Base-by-base conservation (phyloP, 1,140 invertebrate species). In the Drosophila nasuta region DNA sequence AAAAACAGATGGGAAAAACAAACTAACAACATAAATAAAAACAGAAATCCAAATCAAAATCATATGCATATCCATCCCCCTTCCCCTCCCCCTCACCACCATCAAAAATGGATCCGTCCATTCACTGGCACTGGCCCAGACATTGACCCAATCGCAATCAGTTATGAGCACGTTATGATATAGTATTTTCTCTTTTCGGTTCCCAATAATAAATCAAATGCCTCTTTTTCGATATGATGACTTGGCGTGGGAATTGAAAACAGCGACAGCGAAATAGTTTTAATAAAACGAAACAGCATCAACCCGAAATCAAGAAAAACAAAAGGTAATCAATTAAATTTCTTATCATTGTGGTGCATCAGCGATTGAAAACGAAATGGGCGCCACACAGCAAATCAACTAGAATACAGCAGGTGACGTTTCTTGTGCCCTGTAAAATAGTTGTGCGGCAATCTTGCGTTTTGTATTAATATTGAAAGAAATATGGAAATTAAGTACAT, bases 301-400 rank as follows among this genome's bases (percentile, higher is more conserved):
- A 56, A 45, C 25, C 48, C 28, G 11, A 64, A 71, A 38, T 17
- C 20, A 25, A 25, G 54, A 30, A 74, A 75, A 88, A 86, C 83
- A 71, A 81, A 78, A 73, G 73, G 73, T 91, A 91, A 91, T 91
- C 89, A 91, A 91, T 91, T 91, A 91, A 91, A 86, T 89, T 75
- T 88, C 74, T 91, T 91, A 91, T 91, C 89, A 91, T 91, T 91
- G 88, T 87, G 75, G 89, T 88, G 88, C 89, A 91, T 91, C 88
- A 46, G 66, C 46, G 59, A 72, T 66, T 63, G 70, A 70, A 82
- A 82, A 88, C 58, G 59, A 81, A 69, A 8, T 52, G 75, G 58
- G 75, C 75, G 75, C 75, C 75, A 77, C 38, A 69, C 43, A 43
- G 60, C 20, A 59, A 48, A 20, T 46, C 7, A 60, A 30, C 49